Conservation (phyloP, 2,888 invertebrate genomes). For the Nemotelus nigrinus region DNA sequence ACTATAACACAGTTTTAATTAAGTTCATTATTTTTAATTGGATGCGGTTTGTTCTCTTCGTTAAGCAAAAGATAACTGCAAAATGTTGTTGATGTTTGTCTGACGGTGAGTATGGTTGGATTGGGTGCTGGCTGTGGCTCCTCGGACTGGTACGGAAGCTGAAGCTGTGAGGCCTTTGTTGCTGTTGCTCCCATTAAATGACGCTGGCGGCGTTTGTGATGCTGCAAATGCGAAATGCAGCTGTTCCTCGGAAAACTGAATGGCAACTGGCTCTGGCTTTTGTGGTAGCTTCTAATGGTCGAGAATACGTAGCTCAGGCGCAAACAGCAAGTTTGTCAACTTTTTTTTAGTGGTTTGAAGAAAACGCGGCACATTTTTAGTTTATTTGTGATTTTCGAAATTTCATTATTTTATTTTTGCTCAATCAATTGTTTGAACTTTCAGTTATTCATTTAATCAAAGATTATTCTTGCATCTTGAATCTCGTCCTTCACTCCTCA, state of each 20-base stretch:
- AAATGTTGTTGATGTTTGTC: slow-evolving; percentile 43
- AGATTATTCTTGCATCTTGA: too few species aligned
- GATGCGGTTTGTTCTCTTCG: slow-evolving; percentile 57
- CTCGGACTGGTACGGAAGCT: background rate
- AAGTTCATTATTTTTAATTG: slow-evolving; percentile 57
- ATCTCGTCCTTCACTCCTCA: too few species aligned
- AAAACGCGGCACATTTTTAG: too few species aligned
- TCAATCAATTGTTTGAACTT: too few species aligned
- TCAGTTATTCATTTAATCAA: too few species aligned
- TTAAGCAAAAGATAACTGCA: slow-evolving; percentile 52
- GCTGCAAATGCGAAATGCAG: slow-evolving; percentile 25
- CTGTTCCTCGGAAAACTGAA: background rate
- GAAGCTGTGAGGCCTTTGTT: background rate
- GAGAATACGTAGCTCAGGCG: too few species aligned
- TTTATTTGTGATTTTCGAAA: too few species aligned
- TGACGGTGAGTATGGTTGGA: background rate
- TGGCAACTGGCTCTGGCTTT: too few species aligned
- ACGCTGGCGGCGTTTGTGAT: background rate
- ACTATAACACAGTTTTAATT: slow-evolving; percentile 57
- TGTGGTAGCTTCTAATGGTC: too few species aligned
- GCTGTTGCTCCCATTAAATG: slow-evolving; percentile 14
- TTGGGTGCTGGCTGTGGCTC: slow-evolving; percentile 3
- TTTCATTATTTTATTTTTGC: too few species aligned
- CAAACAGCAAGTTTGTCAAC: too few species aligned
- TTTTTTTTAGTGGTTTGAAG: too few species aligned